Conservation (phyloP, 2,888 invertebrate species). For the Scotopteryx bipunctaria region DNA sequence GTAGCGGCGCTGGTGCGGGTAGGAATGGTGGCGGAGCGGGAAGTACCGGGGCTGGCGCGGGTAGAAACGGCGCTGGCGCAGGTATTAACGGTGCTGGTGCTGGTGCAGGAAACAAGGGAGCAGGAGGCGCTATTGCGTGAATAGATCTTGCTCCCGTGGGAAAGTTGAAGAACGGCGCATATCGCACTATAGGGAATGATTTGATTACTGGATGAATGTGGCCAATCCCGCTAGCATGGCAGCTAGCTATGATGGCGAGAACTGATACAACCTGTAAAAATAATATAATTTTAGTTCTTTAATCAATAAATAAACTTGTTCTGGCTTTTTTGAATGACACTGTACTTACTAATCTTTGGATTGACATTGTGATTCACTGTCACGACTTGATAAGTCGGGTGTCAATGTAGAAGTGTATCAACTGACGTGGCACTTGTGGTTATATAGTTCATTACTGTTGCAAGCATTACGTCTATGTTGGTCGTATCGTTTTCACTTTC, state of each 20-base stretch:
- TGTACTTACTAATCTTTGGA: constrained; percentile 68
- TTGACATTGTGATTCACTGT: constrained; percentile 60
- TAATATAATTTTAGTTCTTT: not conserved
- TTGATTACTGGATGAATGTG: constrained; percentile 63
- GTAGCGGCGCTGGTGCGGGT: constrained; percentile 42
- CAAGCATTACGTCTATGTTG: constrained; percentile 73
- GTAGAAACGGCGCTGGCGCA: constrained; percentile 37
- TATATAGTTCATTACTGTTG: constrained; percentile 82
- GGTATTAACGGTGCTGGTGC: constrained; percentile 39
- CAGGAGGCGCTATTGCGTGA: constrained; percentile 66
- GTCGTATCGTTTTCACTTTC: constrained; percentile 77
- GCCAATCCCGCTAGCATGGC: constrained; percentile 71
- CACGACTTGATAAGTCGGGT: constrained; percentile 69
- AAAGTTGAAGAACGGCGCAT: constrained; percentile 77
- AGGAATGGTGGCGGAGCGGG: constrained; percentile 44
- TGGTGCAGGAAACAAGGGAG: constrained; percentile 36
- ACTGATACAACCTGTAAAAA: constrained; percentile 58
- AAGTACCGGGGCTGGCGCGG: constrained; percentile 44
- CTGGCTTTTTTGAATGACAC: not conserved
- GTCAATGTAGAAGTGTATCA: constrained; percentile 66
- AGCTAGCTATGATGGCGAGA: constrained; percentile 68
- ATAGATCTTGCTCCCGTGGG: constrained; percentile 69
- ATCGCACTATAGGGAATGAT: constrained; percentile 68
- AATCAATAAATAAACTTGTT: not conserved
- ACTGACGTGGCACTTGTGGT: constrained; percentile 67